A percentile compares a stretch with the other conserved stretches of the same genome.
These are phyloP conservation scores for Oscheius sp. DNA, from an alignment of 2,888 invertebrate species.

Conservation along the genomic window DNA sequence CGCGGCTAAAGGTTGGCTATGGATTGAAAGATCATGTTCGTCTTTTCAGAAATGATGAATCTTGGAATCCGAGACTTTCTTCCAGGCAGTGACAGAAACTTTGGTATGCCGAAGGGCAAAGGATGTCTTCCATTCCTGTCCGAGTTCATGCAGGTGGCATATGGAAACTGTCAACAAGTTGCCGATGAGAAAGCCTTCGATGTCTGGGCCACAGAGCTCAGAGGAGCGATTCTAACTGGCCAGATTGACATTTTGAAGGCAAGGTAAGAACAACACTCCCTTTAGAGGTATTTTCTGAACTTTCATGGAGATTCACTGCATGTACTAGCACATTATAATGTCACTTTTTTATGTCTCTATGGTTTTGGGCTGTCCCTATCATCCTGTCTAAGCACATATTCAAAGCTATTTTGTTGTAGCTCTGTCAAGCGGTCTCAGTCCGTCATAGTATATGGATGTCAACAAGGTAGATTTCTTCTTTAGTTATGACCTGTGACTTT, in stretches of 20 bases:
- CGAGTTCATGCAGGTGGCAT: slow-evolving; percentile 71
- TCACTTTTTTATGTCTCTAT: too few species aligned
- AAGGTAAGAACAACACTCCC: slow-evolving; percentile 46
- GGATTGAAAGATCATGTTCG: not conserved
- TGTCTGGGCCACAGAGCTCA: slow-evolving; percentile 69
- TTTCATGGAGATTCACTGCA: not conserved
- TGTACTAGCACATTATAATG: too few species aligned
- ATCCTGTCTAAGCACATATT: too few species aligned
- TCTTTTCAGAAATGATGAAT: slow-evolving; percentile 24
- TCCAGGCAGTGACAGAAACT: slow-evolving; percentile 65
- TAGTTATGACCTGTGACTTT: too few species aligned
- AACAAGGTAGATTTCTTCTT: too few species aligned
- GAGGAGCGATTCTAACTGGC: slow-evolving; percentile 65
- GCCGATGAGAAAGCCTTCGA: slow-evolving; percentile 72
- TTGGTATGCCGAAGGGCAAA: slow-evolving; percentile 69
- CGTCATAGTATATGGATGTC: too few species aligned
- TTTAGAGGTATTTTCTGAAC: not conserved
- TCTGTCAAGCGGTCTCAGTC: too few species aligned
- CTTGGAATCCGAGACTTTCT: slow-evolving; percentile 54
- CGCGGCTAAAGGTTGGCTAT: slow-evolving; percentile 10
- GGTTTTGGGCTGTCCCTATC: too few species aligned
- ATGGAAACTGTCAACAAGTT: slow-evolving; percentile 70
- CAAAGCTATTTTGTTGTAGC: too few species aligned
- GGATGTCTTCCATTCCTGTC: slow-evolving; percentile 72
- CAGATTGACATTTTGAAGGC: slow-evolving; percentile 70